A percentile compares a stretch with the other conserved stretches of the same genome.
Evolutionary conservation across 2,797 vertebrate genomes (phyloP).

Genomic region (Neosilurus mollespiculum): DNA sequence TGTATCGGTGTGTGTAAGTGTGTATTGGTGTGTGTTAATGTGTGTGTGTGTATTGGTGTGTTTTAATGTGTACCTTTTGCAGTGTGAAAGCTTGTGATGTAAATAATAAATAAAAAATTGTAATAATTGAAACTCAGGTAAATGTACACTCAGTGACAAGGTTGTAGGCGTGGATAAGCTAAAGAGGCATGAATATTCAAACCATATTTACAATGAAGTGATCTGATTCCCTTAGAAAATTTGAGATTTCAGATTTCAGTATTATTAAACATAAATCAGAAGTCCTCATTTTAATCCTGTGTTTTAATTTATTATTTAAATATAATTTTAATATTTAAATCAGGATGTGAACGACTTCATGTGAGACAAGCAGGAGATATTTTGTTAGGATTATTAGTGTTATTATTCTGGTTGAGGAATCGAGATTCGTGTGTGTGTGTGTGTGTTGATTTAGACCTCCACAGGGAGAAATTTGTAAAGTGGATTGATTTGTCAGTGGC

Average conservation of each 20-base stretch:
- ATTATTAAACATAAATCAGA: background rate
- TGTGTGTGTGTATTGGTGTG: background rate
- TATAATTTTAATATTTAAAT: slow-evolving; percentile 11
- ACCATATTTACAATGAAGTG: background rate
- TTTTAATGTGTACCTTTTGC: background rate
- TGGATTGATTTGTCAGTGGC: slow-evolving; percentile 44
- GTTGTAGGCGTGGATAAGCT: background rate
- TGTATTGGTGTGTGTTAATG: too few species aligned
- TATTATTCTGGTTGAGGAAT: background rate
- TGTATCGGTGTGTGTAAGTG: too few species aligned
- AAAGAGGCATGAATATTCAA: background rate
- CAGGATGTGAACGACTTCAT: background rate
- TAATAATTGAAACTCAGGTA: background rate
- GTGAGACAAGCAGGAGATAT: background rate
- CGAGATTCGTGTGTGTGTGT: background rate
- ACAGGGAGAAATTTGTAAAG: slow-evolving; percentile 33
- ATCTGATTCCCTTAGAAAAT: background rate
- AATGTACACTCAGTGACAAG: background rate
- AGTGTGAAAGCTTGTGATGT: background rate
- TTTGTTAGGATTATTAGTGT: background rate
- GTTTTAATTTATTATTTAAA: background rate
- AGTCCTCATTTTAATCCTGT: background rate
- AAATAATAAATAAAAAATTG: background rate
- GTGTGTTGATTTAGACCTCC: slow-evolving; percentile 12
- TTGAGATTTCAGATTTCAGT: background rate